A percentile compares a stretch with the other conserved stretches of the same genome.
These are phyloP conservation scores for Drosophila grimshawi DNA, from an alignment of 1,140 invertebrate genomes.

Conservation along the genomic window DNA sequence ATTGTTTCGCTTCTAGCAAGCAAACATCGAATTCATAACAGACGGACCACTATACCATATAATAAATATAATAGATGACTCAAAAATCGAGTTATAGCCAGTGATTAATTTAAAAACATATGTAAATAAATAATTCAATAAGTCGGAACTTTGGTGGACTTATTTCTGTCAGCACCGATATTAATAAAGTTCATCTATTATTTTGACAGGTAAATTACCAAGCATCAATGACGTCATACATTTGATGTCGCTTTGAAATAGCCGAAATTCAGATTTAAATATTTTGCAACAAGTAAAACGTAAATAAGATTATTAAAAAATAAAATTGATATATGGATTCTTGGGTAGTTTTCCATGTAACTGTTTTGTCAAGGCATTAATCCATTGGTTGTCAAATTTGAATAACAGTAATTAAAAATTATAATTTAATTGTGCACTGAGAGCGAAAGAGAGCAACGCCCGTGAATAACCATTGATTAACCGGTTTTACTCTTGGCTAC, in stretches of 20 bases:
- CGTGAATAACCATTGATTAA: constrained; percentile 40
- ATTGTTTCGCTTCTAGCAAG: not conserved
- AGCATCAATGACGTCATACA: constrained; percentile 50
- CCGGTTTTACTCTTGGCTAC: constrained; percentile 58
- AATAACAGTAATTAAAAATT: constrained; percentile 68
- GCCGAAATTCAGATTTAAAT: not conserved
- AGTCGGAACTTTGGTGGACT: not conserved
- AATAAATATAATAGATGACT: too few relatives aligned
- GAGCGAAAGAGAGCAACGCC: constrained; percentile 25
- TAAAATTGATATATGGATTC: not conserved
- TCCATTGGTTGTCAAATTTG: constrained; percentile 48
- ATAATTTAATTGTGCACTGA: constrained; percentile 56
- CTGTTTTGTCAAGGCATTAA: constrained; percentile 41
- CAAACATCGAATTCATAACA: not conserved
- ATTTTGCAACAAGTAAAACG: not conserved
- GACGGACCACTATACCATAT: too few relatives aligned
- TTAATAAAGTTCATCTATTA: not conserved
- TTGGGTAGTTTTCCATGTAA: constrained; percentile 39
- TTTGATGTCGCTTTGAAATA: constrained; percentile 3
- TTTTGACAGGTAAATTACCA: constrained; percentile 41
- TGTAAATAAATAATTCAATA: too few relatives aligned
- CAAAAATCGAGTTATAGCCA: too few relatives aligned
- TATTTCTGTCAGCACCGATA: not conserved
- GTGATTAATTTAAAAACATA: too few relatives aligned
- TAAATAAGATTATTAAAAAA: not conserved